Percentiles rank a stretch among this genome's conserved stretches.
phyloP scores from a whole-genome alignment of 2,888 invertebrate genomes.

The Chromoteleia sp. region DNA sequence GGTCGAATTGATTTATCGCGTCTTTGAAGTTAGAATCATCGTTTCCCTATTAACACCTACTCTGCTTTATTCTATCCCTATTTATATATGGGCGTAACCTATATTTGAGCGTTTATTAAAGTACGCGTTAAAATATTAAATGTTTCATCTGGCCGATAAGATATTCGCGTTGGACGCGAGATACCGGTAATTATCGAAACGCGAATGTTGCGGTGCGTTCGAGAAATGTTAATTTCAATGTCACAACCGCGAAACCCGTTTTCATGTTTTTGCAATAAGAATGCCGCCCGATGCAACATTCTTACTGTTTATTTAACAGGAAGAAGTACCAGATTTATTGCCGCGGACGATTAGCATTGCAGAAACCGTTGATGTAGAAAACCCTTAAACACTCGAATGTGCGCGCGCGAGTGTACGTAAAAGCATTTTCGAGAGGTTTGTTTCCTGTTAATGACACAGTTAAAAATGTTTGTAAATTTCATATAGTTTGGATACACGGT shows the following conservation, averaged over 20 bases:
- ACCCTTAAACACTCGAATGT: constrained; percentile 13
- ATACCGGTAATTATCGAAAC: constrained; percentile 14
- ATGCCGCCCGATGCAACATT: constrained; percentile 35
- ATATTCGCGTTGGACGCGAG: neutral
- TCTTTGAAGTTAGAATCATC: constrained; percentile 25
- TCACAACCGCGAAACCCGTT: neutral
- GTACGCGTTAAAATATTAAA: neutral
- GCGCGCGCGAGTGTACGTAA: constrained; percentile 13
- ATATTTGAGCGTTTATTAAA: constrained; percentile 8
- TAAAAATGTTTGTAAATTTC: too few species aligned
- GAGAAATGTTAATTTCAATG: constrained; percentile 15
- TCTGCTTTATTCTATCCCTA: neutral
- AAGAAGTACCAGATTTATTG: constrained; percentile 45
- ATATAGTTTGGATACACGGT: too few species aligned
- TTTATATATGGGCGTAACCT: neutral
- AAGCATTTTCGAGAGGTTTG: constrained; percentile 1
- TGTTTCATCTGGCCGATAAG: constrained; percentile 10
- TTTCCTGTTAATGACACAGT: constrained; percentile 11
- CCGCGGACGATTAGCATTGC: constrained; percentile 29
- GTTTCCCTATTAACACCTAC: constrained; percentile 32
- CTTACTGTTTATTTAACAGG: constrained; percentile 50
- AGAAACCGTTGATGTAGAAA: constrained; percentile 19
- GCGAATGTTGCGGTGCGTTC: neutral
- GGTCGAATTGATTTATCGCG: constrained; percentile 14
- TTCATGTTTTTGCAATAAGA: neutral